Percentiles rank a stretch among this genome's conserved stretches.
These are phyloP conservation scores for Enchytraeus crypticus DNA, from an alignment of 2,888 invertebrate species.

Conservation along the genomic window DNA sequence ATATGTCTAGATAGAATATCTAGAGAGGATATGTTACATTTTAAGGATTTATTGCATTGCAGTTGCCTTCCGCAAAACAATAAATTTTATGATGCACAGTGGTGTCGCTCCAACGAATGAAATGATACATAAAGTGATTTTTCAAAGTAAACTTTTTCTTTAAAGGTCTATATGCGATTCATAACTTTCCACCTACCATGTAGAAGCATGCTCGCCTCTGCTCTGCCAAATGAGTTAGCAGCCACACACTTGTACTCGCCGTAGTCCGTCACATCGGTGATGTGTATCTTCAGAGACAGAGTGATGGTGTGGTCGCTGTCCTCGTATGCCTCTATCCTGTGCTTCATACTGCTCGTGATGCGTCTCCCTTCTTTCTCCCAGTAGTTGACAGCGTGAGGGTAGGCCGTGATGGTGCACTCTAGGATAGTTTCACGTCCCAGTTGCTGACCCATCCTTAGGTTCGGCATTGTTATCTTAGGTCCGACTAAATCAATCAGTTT, in stretches of 20 bases:
- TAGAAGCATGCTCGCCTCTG: slow-evolving; percentile 20
- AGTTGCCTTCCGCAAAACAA: too few species aligned
- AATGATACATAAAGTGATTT: too few species aligned
- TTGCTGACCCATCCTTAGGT: slow-evolving; percentile 37
- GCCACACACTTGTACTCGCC: slow-evolving; percentile 28
- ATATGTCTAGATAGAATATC: too few species aligned
- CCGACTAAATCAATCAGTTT: slow-evolving; percentile 30
- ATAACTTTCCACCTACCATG: slow-evolving; percentile 19
- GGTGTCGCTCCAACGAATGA: too few species aligned
- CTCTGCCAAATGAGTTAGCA: slow-evolving; percentile 21
- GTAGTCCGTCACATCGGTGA: slow-evolving; percentile 20
- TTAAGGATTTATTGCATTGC: too few species aligned
- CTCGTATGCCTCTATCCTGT: slow-evolving; percentile 20
- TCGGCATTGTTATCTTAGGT: slow-evolving; percentile 39
- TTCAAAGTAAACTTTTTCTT: too few species aligned
- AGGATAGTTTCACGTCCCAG: slow-evolving; percentile 40
- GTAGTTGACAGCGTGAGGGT: slow-evolving; percentile 34
- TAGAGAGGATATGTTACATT: too few species aligned
- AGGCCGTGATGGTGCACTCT: slow-evolving; percentile 41
- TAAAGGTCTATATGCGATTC: too few species aligned
- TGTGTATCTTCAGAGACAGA: slow-evolving; percentile 21
- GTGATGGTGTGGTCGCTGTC: slow-evolving; percentile 23
- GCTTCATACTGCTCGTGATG: slow-evolving; percentile 14
- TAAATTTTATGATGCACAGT: too few species aligned
- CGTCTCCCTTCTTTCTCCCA: slow-evolving; percentile 31